phyloP scores from a whole-genome alignment of 2,797 vertebrate genomes.

The Myotis planiceps region DNA sequence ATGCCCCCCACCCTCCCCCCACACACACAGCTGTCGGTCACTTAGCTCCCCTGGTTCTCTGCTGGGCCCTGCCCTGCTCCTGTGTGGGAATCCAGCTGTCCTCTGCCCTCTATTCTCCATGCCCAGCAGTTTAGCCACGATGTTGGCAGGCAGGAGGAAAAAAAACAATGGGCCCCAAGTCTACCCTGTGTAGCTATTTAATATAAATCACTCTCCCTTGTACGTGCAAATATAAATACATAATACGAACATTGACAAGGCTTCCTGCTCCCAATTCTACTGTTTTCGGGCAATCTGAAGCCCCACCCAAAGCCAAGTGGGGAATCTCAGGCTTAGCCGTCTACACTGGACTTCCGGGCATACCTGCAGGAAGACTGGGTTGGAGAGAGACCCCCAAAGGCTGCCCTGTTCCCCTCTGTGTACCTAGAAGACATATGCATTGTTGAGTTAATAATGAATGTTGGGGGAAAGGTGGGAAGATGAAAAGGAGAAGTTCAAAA shows the following conservation, averaged over 20 bases:
- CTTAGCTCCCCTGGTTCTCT: background rate
- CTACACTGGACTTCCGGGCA: background rate
- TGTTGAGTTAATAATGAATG: background rate
- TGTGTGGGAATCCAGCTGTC: background rate
- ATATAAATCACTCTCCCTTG: background rate
- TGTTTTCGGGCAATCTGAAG: background rate
- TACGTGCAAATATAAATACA: background rate
- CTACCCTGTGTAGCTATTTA: background rate
- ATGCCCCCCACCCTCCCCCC: too few relatives aligned
- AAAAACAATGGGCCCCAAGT: background rate
- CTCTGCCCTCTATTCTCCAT: background rate
- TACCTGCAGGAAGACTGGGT: background rate
- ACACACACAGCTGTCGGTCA: background rate
- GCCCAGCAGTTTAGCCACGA: fast-evolving
- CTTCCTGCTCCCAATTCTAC: background rate
- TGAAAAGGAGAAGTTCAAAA: background rate
- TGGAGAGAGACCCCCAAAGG: background rate
- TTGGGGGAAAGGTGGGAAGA: background rate
- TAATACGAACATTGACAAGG: background rate
- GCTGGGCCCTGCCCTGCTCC: background rate
- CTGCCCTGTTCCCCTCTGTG: fast-evolving
- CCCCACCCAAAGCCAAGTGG: background rate
- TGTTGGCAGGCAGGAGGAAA: background rate
- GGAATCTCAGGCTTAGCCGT: background rate
- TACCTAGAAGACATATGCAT: background rate